Evolutionary conservation across 2,888 invertebrate genomes (phyloP).

Genomic region (Pseudanteris insignis): DNA sequence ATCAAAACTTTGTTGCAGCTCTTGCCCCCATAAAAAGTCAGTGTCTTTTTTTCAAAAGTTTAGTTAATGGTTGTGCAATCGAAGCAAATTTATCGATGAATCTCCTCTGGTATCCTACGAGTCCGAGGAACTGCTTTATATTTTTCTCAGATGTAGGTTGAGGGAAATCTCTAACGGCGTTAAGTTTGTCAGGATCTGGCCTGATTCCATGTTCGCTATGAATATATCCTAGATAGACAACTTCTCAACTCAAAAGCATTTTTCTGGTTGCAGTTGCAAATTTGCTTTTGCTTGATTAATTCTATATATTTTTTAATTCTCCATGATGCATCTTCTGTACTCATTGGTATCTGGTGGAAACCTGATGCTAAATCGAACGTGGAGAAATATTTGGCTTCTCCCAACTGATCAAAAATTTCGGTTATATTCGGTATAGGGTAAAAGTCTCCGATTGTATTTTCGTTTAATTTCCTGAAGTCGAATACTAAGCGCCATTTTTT

Average conservation of each 20-base stretch:
- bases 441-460: too few relatives aligned
- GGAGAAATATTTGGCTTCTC: too few relatives aligned
- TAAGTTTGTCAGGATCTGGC: slow-evolving; percentile 48
- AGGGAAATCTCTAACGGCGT: slow-evolving; percentile 44
- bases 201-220: slow-evolving; percentile 39
- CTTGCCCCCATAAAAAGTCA: slow-evolving; percentile 11
- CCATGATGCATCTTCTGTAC: too few relatives aligned
- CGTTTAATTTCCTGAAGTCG: too few relatives aligned
- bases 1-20: slow-evolving; percentile 24
- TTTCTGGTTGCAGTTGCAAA: background rate
- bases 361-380: too few relatives aligned
- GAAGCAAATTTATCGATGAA: slow-evolving; percentile 51
- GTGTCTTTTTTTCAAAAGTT: slow-evolving; percentile 13
- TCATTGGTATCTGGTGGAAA: too few relatives aligned
- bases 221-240: slow-evolving; percentile 46
- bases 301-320: too few relatives aligned
- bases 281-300: too few relatives aligned
- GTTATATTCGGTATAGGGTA: too few relatives aligned
- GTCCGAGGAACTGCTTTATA: slow-evolving; percentile 51
- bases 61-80: slow-evolving; percentile 28
- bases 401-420: too few relatives aligned
- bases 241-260: background rate
- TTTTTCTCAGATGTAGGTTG: slow-evolving; percentile 38
- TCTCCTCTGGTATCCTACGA: slow-evolving; percentile 54
- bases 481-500: too few relatives aligned